Base-by-base conservation (phyloP, 2,888 invertebrate species). In the Watsonalla cultraria region DNA sequence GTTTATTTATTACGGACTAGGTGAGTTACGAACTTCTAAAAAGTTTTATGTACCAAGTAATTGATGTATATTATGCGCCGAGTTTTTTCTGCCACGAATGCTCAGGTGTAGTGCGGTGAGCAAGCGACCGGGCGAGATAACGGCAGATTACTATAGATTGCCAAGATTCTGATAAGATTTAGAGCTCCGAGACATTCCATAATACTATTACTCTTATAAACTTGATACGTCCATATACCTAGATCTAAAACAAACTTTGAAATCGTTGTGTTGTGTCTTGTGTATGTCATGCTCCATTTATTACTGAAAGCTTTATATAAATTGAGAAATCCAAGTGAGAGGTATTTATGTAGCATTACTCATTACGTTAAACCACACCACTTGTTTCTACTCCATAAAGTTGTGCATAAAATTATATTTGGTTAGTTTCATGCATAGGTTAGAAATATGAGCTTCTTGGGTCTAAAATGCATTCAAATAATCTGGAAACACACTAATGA, bases 101-200 rank as follows among this genome's bases (percentile, higher is more conserved):
- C 77, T 74, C 62, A 60, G 69, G 77, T 78, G 73, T 78, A 76
- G 76, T 79, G 74, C 70, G 37, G 74, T 74, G 71, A 68, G 70
- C 65, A 63, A 65, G 61, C 76, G 72, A 68, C 67, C 70, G 66
- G 66, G 61, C 57, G 63, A 86, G 90, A 90, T 90, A 90, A 88
- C 90, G 90, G 87, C 77, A 80, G 82, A 86, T 86, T 84, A 81
- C 61, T 70, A 66, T 62, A 80, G 85, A 87, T 87, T 83, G 86
- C 78, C 70, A 78, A 80, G 82, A 80, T 80, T 83, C 76, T 84
- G 89, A 90, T 90, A 88, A 90, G 80, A 84, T 77, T 76, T 66
- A 54, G 64, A 58, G 60, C 63, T 59, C 65, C 57, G 62, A 59
- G 60, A 66, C 61, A 64, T 58, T 58, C 47, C 52, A 8, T 11